These are phyloP conservation scores for Meteorus colon DNA, from an alignment of 2,888 invertebrate species.

Conservation along the genomic window DNA sequence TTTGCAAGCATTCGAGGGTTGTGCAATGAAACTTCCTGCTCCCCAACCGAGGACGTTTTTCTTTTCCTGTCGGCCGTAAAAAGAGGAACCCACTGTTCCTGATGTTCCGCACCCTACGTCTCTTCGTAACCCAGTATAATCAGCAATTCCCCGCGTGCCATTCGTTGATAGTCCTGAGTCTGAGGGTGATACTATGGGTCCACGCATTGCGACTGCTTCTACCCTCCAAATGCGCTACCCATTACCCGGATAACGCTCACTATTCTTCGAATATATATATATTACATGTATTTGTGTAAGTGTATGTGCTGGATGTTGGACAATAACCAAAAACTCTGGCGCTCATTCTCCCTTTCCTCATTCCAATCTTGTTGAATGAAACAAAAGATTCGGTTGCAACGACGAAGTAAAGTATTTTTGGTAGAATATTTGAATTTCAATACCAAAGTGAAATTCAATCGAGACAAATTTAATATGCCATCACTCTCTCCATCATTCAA, in stretches of 20 bases:
- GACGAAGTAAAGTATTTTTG: neutral
- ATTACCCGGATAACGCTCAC: constrained; percentile 35
- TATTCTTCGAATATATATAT: neutral
- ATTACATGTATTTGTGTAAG: neutral
- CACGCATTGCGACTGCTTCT: constrained; percentile 10
- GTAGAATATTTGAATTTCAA: too few species aligned
- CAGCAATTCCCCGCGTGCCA: constrained; percentile 53
- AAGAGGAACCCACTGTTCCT: constrained; percentile 33
- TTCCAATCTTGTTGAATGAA: constrained; percentile 36
- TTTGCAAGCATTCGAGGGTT: constrained; percentile 25
- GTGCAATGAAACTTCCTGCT: constrained; percentile 30
- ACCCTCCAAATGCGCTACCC: constrained; percentile 28
- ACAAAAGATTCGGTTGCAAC: constrained; percentile 33
- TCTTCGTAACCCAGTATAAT: constrained; percentile 46
- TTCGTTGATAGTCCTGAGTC: constrained; percentile 40
- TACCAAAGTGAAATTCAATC: constrained; percentile 9
- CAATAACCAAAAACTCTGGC: neutral
- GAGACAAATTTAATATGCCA: neutral
- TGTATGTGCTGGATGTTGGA: neutral
- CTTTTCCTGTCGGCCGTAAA: constrained; percentile 48
- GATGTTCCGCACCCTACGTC: constrained; percentile 13
- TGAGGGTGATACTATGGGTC: constrained; percentile 26
- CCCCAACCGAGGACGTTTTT: constrained; percentile 34
- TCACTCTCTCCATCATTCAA: neutral
- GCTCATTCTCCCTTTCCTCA: constrained; percentile 25